These are phyloP conservation scores for Porites lobata DNA, from an alignment of 92 coral and sea anemone genomes.

Conservation along the genomic window DNA sequence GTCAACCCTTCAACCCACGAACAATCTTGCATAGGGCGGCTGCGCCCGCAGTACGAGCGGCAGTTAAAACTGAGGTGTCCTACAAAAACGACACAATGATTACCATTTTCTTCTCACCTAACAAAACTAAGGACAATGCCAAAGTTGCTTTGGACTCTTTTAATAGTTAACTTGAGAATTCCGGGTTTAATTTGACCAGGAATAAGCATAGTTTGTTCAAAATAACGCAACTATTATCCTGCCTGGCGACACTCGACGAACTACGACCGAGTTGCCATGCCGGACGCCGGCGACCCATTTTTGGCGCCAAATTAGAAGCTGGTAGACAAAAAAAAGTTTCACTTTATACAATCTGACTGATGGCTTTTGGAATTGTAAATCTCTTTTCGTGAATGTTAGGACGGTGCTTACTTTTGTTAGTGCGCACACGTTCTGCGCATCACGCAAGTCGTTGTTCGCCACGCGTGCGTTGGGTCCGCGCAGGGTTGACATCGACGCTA, in stretches of 20 bases:
- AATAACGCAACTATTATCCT: background rate
- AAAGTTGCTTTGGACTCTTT: constrained; percentile 11
- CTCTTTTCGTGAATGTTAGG: no score
- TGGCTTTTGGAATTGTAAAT: no score
- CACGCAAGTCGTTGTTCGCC: constrained; percentile 6
- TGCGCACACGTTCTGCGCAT: constrained; percentile 18
- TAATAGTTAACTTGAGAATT: constrained; percentile 15
- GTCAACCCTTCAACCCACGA: no score
- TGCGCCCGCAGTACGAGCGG: no score
- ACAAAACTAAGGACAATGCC: constrained; percentile 4
- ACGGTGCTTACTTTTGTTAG: no score
- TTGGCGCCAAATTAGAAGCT: no score
- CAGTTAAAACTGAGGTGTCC: background rate
- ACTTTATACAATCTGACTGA: no score
- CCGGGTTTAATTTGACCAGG: constrained; percentile 20
- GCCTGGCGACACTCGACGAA: background rate
- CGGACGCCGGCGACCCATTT: no score
- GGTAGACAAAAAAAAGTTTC: background rate
- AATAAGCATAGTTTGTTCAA: constrained; percentile 6
- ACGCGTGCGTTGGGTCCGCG: background rate
- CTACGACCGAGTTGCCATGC: background rate
- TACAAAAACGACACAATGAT: no score
- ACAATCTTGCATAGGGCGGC: no score
- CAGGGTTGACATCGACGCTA: constrained; percentile 6
- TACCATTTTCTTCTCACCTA: constrained; percentile 11